phyloP scores from a whole-genome alignment of 2,113 vertebrate genomes.

The Cryptotis parvus region DNA sequence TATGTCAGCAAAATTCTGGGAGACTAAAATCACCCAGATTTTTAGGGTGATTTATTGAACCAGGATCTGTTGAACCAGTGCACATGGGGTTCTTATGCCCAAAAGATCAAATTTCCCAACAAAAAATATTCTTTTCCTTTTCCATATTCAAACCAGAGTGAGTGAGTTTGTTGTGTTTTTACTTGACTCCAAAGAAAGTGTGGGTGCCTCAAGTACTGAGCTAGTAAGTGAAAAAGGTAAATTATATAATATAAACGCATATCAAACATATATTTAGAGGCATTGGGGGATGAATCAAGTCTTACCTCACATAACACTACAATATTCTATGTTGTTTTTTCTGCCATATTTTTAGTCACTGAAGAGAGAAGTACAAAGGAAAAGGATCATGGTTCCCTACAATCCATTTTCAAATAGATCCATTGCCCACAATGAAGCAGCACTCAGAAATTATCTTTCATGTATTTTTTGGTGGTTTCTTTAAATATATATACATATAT shows the following conservation, averaged over 20 bases:
- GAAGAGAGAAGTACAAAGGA: background rate
- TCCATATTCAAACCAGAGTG: background rate
- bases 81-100: slow-evolving; percentile 26
- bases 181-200: slow-evolving; percentile 37
- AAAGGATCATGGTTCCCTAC: background rate
- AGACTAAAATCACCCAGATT: slow-evolving; percentile 40
- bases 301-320: slow-evolving; percentile 22
- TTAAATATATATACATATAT: slow-evolving; percentile 12
- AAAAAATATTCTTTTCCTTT: slow-evolving; percentile 45
- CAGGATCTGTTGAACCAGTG: slow-evolving; percentile 64
- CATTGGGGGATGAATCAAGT: slow-evolving; percentile 22
- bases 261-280: background rate
- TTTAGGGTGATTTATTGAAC: too few species aligned
- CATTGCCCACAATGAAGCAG: slow-evolving; percentile 40
- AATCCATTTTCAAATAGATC: slow-evolving; percentile 44
- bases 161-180: slow-evolving; percentile 16
- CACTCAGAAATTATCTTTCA: slow-evolving; percentile 24
- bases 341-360: slow-evolving; percentile 47
- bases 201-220: slow-evolving; percentile 19
- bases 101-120: background rate
- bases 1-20: slow-evolving; percentile 30
- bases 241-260: background rate
- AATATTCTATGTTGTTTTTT: background rate
- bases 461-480: slow-evolving; percentile 39
- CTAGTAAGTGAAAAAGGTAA: slow-evolving; percentile 38